Evolutionary conservation across 1,140 invertebrate genomes (phyloP).

Genomic region (Temnothorax curvispinosus): DNA sequence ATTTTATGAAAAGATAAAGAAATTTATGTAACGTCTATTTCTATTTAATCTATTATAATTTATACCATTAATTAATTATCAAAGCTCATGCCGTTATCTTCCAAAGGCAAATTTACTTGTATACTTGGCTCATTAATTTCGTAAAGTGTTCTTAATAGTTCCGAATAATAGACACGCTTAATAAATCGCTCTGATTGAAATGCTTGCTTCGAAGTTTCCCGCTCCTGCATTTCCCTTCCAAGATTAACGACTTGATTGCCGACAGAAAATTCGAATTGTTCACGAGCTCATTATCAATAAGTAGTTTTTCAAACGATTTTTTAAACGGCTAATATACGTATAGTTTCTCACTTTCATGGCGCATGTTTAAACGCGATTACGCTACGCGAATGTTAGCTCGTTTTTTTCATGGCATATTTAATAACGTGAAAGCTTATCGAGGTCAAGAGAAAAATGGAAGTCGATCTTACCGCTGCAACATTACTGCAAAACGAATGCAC

Average conservation of each 20-base stretch:
- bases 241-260: background rate
- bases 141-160: background rate
- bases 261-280: background rate
- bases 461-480: background rate
- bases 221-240: background rate
- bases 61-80: background rate
- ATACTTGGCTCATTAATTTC: background rate
- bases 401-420: background rate
- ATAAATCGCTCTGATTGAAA: background rate
- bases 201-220: background rate
- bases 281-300: background rate
- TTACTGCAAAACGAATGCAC: background rate
- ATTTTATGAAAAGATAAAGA: background rate
- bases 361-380: background rate
- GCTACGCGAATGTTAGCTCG: background rate
- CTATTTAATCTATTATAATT: background rate
- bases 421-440: background rate
- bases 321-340: background rate
- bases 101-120: background rate
- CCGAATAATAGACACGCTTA: background rate
- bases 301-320: background rate
- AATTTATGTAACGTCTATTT: background rate
- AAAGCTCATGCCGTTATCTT: background rate
- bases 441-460: slow-evolving; percentile 21
- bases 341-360: background rate